These are phyloP conservation scores for Moxostoma hubbsi DNA, from an alignment of 2,797 vertebrate species.

Conservation along the genomic window DNA sequence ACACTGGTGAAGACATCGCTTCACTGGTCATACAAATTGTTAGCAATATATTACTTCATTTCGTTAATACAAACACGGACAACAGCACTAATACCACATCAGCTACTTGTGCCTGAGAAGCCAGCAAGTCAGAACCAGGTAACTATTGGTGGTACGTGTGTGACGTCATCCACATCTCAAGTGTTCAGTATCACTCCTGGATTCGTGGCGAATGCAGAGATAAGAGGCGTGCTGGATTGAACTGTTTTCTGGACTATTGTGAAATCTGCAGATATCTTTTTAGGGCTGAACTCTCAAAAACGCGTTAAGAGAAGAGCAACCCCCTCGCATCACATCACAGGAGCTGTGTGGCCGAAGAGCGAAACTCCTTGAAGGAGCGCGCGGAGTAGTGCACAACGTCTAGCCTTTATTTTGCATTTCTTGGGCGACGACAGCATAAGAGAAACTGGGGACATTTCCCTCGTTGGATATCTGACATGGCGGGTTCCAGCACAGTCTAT, in stretches of 20 bases:
- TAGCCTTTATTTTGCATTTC: slow-evolving; percentile 20
- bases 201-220: neutral
- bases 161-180: too few species aligned
- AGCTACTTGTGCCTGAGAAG: neutral
- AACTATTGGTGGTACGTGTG: too few species aligned
- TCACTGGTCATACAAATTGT: too few species aligned
- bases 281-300: neutral
- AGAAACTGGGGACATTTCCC: slow-evolving; percentile 4
- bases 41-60: neutral
- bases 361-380: neutral
- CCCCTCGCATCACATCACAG: slow-evolving; percentile 1
- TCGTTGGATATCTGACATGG: slow-evolving; percentile 80
- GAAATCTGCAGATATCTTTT: neutral
- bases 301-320: neutral
- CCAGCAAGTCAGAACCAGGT: neutral
- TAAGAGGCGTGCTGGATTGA: neutral
- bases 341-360: neutral
- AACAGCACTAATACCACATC: neutral
- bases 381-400: neutral
- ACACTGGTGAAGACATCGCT: too few species aligned
- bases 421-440: neutral
- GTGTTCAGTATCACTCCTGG: neutral
- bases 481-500: slow-evolving; percentile 75
- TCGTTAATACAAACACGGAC: too few species aligned
- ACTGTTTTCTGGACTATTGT: neutral